Base-by-base conservation (phyloP, 1,140 invertebrate genomes). In the Drosophila persimilis region DNA sequence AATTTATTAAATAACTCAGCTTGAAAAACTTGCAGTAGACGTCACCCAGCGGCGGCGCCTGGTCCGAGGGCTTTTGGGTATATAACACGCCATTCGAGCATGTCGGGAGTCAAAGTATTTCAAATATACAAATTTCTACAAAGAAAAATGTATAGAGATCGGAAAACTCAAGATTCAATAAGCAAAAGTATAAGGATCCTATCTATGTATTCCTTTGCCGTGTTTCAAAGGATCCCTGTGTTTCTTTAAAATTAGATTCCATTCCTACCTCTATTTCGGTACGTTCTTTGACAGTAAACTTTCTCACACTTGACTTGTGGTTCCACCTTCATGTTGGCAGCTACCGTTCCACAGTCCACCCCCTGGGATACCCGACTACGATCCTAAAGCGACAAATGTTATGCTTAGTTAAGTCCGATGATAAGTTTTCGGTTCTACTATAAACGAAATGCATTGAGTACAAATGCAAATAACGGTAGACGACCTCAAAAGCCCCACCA, bases 391-490 rank as follows among this genome's bases (percentile, higher is more conserved):
- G 8, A 31, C 60, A 65, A 83, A 45, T 62, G 81, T 86, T 80
- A 74, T 86, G 83, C 69, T 47, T 73, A 78, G 81, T 50, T 86
- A 80, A 44, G 26, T 53, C 43, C 48, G 77, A 75, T 77, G 74
- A 86, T 63, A 54, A 69, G 59, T 60, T 60, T 50, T 39, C 17
- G 4, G 31, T 35, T 22, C 7, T 35, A 31, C 54, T 39, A 59
- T 63, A 80, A 80, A 80, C 59, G 31, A 71, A 75, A 84, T 83
- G 80, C 76, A 83, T 79, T 85, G 81, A 56, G 80, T 20, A 61
- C 81, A 85, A 59, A 85, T 85, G 80, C 80, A 86, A 85, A 85
- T 85, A 80, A 64, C 67, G 58, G 73, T 77, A 58, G 41, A 63
- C 63, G 73, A 62, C 81, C 77, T 70, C 51, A 63, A 80, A 77